Evolutionary conservation across 2,797 vertebrate genomes (phyloP), one percentile per base, ranked within the genome.

Genomic region (Pipistrellus pygmaeus): DNA sequence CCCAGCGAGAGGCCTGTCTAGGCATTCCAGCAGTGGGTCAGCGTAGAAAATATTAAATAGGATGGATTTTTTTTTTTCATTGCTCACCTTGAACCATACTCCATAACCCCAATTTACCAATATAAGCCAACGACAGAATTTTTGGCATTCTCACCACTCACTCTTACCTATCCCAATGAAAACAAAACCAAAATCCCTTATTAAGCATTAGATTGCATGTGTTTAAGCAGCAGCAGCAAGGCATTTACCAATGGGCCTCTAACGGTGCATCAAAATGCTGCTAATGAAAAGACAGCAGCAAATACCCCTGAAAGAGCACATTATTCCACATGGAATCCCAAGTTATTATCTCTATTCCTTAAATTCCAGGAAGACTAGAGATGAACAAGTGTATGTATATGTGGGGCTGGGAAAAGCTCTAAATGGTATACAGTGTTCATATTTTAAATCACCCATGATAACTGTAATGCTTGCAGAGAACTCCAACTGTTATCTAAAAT

Each of bases 221-320:
- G 60, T 76, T 62, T 85, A 73, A 25, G 86, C 85, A 85, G 78
- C 6, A 88, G 88, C 88, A 85, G 88, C 30, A 72, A 95, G 73
- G 75, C 83, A 80, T 95, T 88, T 89, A 87, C 84, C 93, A 96
- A 93, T 13, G 69, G 80, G 76, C 72, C 83, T 73, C 55, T 55
- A 83, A 88, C 85, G 66, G 83, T 80, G 60, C 83, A 95, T 94
- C 96, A 96, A 93, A 97, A 94, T 75, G 89, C 97, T 95, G 89
- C 95, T 78, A 83, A 93, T 87, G 91, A 96, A 92, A 96, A 95
- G 35, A 91, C 69, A 96, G 95, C 96, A 97, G 96, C 91, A 93
- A 68, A 87, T 71, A 64, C 94, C 95, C 95, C 84, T 81, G 17
- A 32, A 81, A 92, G 95, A 97, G 94, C 85, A 82, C 51, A 53